Evolutionary conservation across 2,797 vertebrate genomes (phyloP).

Genomic region (Gallinago solitaria): DNA sequence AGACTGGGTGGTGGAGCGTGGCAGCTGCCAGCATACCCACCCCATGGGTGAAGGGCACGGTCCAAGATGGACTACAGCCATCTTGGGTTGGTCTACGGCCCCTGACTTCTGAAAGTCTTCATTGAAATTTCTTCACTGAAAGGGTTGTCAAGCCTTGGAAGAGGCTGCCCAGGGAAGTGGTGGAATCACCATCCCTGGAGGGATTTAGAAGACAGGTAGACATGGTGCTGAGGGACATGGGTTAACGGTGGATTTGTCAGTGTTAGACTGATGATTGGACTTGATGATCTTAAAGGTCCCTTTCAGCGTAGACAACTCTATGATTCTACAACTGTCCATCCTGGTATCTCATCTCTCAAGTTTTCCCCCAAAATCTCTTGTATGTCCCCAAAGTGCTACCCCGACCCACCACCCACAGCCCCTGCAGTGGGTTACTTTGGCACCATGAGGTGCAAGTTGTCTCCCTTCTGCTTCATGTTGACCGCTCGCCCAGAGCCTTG

Average conservation of each 20-base stretch:
- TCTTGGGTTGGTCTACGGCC: background rate
- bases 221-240: background rate
- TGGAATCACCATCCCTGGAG: background rate
- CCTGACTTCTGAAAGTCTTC: background rate
- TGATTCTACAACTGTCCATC: background rate
- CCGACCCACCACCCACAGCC: too few relatives aligned
- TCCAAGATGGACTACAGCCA: background rate
- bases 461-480: background rate
- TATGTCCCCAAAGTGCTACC: background rate
- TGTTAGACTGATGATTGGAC: background rate
- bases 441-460: fast-evolving
- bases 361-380: background rate
- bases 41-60: background rate
- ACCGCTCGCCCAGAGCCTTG: background rate
- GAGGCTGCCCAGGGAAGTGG: background rate
- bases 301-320: background rate
- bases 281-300: background rate
- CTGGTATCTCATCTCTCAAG: background rate
- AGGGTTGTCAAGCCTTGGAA: background rate
- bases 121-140: background rate
- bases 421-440: too few relatives aligned
- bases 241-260: background rate
- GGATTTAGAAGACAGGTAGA: background rate
- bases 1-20: background rate
- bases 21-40: background rate